Base-by-base conservation (phyloP, 2,888 invertebrate genomes). In the Tetropium fuscum region DNA sequence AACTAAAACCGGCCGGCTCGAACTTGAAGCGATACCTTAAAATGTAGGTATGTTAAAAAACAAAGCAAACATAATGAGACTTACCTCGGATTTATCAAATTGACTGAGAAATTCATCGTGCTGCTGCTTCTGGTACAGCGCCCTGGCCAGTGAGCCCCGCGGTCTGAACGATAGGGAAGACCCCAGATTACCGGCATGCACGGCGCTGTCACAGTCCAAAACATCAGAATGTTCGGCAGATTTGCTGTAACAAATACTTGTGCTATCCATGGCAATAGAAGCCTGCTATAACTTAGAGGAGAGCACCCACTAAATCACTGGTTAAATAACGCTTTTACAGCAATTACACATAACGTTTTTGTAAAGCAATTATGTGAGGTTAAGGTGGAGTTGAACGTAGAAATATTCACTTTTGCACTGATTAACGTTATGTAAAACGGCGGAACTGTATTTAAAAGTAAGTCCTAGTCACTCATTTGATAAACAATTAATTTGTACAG, bases 121-220 rank as follows among this genome's bases (percentile, higher is more conserved):
- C 66, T 86, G 82, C 72, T 90, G 89, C 79, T 91, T 91, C 71
- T 90, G 88, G 82, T 90, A 90, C 47, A 92, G 80, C 41, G 90
- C 86, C 73, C 90, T 83, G 48, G 92, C 91, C 63, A 92, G 82
- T 48, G 89, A 87, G 68, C 91, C 89, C 73, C 90, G 85, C 43
- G 91, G 90, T 65, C 88, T 83, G 78, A 88, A 90, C 7, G 54
- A 43, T 20, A 63, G 22, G 27, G 57, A 34, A 15, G 59, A 38
- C 4, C 47, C 44, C 20, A 63, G 30, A 19, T 34, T 41, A 38
- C 34, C 56, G 22, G 34, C 43, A 5, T 19, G 32, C 4, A 54
- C 22, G 6, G 32, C 48, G 36, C 48, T 41, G 48, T 58, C 56
- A 45, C 68, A 64, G n/a, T 27, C 40, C n/a, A 54, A 36, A 44